Base-by-base conservation (phyloP, 2,797 vertebrate genomes). In the Labroides dimidiatus region DNA sequence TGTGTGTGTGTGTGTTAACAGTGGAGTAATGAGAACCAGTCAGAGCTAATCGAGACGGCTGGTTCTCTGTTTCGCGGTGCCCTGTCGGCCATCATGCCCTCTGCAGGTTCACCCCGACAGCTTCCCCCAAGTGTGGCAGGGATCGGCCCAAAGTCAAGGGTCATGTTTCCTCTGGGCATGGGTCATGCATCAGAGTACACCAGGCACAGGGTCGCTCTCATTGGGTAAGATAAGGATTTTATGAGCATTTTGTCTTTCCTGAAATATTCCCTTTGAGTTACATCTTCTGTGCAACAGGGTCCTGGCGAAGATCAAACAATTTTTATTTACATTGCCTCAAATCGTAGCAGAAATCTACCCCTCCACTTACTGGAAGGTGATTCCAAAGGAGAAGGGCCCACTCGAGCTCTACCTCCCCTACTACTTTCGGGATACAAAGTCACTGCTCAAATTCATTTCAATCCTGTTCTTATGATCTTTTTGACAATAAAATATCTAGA, bases 1-100 rank as follows among this genome's bases (percentile, higher is more conserved):
- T 39, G 36, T 75, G 39, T 78, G 55, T 64, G n/a, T 51, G 36
- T 7, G 36, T 7, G 12, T 61, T 23, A 51, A 67, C 89, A 99
- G 98, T 99, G 98, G 98, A 99, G 94, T 86, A 97, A 97, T 30
- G 87, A 94, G 54, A 95, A 96, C 91, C 97, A 99, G 87, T 96
- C 96, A 0, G 97, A 99, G 66, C 91, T 99, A 75, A 90, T 97
- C 0, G 94, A 97, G 79, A 91, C 95, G 0, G 96, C 96, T 0
- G 94, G 96, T 48, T 93, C 96, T 45, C 10, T 97, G 75, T 94
- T 99, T 77, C 94, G 94, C 13, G 88, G 92, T 1, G 93, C 93
- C 16, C 60, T 98, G 56, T 94, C 95, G 0, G 58, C 95, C 76
- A 90, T 99, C 86, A 95, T 94, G 91, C 96, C 97, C 3, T 94